Evolutionary conservation across 2,888 invertebrate genomes (phyloP), one percentile per base, ranked within the genome.

Genomic region (Coenonympha arcania): DNA sequence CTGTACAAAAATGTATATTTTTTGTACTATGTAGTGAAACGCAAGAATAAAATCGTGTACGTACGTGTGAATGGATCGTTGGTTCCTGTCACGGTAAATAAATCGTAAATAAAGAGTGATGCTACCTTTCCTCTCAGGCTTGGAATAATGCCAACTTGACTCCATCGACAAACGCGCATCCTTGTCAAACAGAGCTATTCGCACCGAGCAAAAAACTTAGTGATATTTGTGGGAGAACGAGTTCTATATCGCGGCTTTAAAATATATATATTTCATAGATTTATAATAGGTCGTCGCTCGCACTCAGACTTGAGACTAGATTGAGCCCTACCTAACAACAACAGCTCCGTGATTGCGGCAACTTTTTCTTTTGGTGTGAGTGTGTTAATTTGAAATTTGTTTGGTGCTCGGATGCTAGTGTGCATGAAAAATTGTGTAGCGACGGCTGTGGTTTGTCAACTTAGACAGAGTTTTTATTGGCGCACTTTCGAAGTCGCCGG

Each of bases 141-240:
- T 79, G 79, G 79, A 74, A 69, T 73, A 65, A 70, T 69, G 80
- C 79, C 79, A 79, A 79, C 68, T 73, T 63, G 69, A 65, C 68
- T 64, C 60, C 63, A 24, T 8, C 69, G 76, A 76, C 75, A 76
- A 69, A 72, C 73, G 69, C 65, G 58, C 63, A 67, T 63, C 70
- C 68, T 65, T 68, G 73, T 74, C 70, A 70, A 65, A 68, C 62
- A 64, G 60, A 57, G 59, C 63, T 58, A 64, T 68, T 66, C 65
- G 63, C 64, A 65, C 65, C 65, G 64, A 63, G 58, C 65, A 65
- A 46, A n/a, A 22, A 28, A 39, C 28, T 20, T 31, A 11, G 22
- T 4, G 26, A 37, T 26, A 53, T 46, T 50, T 46, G 43, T 39
- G 34, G 34, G 24, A 47, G 44, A 19, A 34, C 18, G 33, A 31